Conservation (phyloP, 1,140 invertebrate genomes). For the Hylyphantes graminicola region DNA sequence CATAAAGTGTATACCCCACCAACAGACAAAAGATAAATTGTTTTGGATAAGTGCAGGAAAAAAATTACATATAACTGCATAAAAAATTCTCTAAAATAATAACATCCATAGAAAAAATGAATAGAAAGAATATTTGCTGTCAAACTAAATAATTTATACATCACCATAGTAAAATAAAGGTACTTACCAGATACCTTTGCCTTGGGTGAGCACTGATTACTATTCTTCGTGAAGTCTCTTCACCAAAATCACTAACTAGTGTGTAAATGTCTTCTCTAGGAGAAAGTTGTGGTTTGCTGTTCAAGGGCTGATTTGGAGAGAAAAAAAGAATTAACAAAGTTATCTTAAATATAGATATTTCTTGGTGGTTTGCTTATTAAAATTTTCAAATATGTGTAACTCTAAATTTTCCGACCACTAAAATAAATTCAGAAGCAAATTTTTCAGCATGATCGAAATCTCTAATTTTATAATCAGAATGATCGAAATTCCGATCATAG, state of each 20-base stretch:
- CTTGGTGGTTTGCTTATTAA: too few relatives aligned
- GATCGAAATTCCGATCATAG: too few relatives aligned
- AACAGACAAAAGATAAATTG: too few relatives aligned
- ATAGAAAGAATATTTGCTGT: too few relatives aligned
- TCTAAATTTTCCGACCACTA: too few relatives aligned
- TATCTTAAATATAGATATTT: neutral
- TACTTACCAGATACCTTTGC: slow-evolving; percentile 56
- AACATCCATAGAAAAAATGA: neutral
- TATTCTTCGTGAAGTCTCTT: slow-evolving; percentile 49
- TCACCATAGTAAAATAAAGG: neutral
- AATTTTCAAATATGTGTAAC: too few relatives aligned
- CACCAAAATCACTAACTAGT: neutral
- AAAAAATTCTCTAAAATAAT: neutral
- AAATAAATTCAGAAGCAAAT: too few relatives aligned
- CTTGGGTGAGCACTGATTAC: slow-evolving; percentile 64
- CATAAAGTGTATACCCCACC: too few relatives aligned
- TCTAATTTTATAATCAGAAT: too few relatives aligned
- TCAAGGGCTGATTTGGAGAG: neutral
- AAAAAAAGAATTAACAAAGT: slow-evolving; percentile 1
- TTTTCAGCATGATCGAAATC: too few relatives aligned
- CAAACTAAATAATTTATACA: neutral
- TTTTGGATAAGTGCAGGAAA: too few relatives aligned
- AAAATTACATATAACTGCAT: too few relatives aligned
- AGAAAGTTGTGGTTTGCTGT: slow-evolving; percentile 11
- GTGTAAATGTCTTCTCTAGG: slow-evolving; percentile 6